Conservation (phyloP, 2,888 invertebrate genomes). For the Serripes groenlandicus region DNA sequence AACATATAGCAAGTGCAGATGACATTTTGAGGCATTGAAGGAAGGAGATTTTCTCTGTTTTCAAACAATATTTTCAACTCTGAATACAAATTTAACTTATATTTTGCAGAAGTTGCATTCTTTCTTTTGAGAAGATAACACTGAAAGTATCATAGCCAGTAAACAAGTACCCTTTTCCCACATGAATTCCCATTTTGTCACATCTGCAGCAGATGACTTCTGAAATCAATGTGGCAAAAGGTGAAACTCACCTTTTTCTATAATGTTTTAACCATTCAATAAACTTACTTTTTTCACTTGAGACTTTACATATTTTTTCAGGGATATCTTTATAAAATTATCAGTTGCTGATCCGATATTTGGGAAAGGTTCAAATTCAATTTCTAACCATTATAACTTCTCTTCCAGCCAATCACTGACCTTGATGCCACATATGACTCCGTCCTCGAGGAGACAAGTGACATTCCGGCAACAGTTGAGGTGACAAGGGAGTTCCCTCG, state of each 20-base stretch:
- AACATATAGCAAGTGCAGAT: too few relatives aligned
- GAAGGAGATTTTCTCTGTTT: neutral
- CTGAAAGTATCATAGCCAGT: too few relatives aligned
- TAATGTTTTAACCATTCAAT: neutral
- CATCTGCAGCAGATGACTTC: neutral
- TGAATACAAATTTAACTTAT: neutral
- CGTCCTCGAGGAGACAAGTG: neutral
- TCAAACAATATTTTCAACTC: neutral
- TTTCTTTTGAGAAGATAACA: too few relatives aligned
- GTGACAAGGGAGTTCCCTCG: neutral
- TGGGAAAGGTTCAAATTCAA: neutral
- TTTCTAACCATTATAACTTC: neutral
- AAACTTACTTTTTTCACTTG: neutral
- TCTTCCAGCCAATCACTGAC: constrained; percentile 20
- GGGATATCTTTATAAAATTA: neutral
- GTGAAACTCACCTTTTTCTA: neutral
- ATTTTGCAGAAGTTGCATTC: neutral
- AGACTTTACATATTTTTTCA: neutral
- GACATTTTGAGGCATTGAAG: too few relatives aligned
- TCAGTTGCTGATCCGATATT: neutral
- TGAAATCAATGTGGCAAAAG: neutral
- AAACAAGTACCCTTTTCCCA: too few relatives aligned
- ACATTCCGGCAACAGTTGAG: neutral
- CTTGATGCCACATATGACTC: constrained; percentile 20
- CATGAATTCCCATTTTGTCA: neutral